A percentile compares a stretch with the other conserved stretches of the same genome.
Conservation (phyloP, 2,797 vertebrate species). For the Cryptoblepharus egeriae region DNA sequence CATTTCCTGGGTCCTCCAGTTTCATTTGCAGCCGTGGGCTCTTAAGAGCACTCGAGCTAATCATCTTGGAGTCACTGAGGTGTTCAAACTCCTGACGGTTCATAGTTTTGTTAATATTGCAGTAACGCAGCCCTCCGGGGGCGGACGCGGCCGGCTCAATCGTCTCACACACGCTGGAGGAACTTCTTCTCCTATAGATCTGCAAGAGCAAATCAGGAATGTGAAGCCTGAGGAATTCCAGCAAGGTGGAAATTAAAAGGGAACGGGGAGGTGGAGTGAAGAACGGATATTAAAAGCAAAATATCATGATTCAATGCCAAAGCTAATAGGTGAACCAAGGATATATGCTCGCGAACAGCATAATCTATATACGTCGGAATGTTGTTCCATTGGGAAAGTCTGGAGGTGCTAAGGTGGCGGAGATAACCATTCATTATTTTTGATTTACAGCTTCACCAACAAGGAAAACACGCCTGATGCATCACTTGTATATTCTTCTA, state of each 20-base stretch:
- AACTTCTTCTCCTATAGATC: constrained; percentile 19
- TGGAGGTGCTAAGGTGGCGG: constrained; percentile 37
- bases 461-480: constrained; percentile 66
- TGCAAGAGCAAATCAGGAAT: not conserved
- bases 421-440: constrained; percentile 66
- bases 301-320: constrained; percentile 64
- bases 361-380: constrained; percentile 46
- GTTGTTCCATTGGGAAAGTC: constrained; percentile 40
- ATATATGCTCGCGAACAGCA: constrained; percentile 44
- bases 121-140: constrained; percentile 11
- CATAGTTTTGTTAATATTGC: constrained; percentile 24
- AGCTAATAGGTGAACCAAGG: constrained; percentile 37
- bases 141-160: not conserved
- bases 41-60: constrained; percentile 28
- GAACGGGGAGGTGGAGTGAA: constrained; percentile 24
- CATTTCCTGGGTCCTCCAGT: not conserved
- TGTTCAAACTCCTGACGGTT: constrained; percentile 31
- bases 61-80: constrained; percentile 25
- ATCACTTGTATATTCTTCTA: constrained; percentile 65
- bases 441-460: constrained; percentile 68
- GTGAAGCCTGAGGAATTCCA: not conserved
- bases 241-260: constrained; percentile 57
- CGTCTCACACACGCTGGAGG: not conserved
- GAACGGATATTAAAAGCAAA: constrained; percentile 62
- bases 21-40: not conserved